Evolutionary conservation across 1,140 invertebrate genomes (phyloP), one percentile per base, ranked within the genome.

Genomic region (Palaemon carinicauda): DNA sequence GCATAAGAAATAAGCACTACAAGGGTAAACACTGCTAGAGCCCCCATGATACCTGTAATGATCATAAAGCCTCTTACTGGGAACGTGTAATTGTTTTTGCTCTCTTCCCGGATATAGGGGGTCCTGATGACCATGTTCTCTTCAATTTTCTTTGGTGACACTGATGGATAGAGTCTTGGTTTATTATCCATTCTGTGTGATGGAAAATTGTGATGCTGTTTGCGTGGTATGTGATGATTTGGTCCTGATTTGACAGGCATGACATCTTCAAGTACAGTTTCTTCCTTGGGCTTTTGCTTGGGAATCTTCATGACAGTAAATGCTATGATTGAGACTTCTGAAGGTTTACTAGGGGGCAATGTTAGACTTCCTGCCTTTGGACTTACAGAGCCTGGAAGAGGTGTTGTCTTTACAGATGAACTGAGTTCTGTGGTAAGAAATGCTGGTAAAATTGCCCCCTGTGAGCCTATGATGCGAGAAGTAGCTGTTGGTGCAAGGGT

Each of bases 1-100:
- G 82, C 53, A 51, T 88, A 88, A 15, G 87, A 83, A 33, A 88
- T 88, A 12, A 88, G 77, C 10, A 88, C 82, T 21, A 88, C 82
- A 1, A 88, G 50, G 4, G 87, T 88, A 53, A 88, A 88, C 24
- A 88, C 87, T 10, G 87, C 87, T 52, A 88, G 71, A 9, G 82
- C 83, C 5, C 87, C 87, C 87, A 88, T 80, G 24, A 88, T 50
- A 9, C 82, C 87, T n/a, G 82, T 88, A 27, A 84, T 80, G 21
- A 82, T 84, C 19, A 88, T 56, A 33, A 92, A 27, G 1, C 82
- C 82, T 29, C 69, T 78, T 0, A 85, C 29, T 1, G 82, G 82
- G 15, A 85, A 85, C 29, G 69, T 27, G 27, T 85, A 85, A 12
- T 85, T 75, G 17, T 85, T 56, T 21, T 51, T 65, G 15, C 73